Conservation (phyloP, 2,888 invertebrate genomes). For the Kryphioiulus occultus region DNA sequence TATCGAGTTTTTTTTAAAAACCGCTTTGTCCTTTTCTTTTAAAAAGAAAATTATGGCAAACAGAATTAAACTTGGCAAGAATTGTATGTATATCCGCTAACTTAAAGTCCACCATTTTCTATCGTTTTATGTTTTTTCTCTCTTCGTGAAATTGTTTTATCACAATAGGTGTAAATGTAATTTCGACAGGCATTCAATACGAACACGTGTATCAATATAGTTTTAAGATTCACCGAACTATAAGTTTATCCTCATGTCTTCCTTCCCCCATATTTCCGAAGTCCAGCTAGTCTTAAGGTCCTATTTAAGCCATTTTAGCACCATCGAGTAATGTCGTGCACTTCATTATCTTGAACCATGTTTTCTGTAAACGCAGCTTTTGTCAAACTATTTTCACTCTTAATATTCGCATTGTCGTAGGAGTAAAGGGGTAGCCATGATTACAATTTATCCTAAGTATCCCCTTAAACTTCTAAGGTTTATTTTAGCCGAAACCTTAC, state of each 20-base stretch:
- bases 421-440: not conserved
- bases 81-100: slow-evolving; percentile 12
- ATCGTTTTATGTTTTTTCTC: not conserved
- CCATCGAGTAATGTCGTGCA: not conserved
- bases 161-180: not conserved
- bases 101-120: slow-evolving; percentile 40
- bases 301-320: not conserved
- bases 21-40: not conserved
- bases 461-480: not conserved
- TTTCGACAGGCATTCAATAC: too few species aligned
- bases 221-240: not conserved
- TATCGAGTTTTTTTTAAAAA: not conserved
- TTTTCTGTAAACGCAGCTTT: not conserved
- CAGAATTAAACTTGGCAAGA: not conserved
- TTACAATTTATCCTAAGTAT: not conserved
- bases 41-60: not conserved
- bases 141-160: not conserved
- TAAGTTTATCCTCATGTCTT: not conserved
- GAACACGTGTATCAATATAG: not conserved
- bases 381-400: not conserved
- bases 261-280: slow-evolving; percentile 24
- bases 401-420: slow-evolving; percentile 1
- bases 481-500: not conserved
- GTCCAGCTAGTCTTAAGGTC: not conserved
- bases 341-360: not conserved